phyloP scores from a whole-genome alignment of 2,888 invertebrate species.

The Lacanobia oleracea region DNA sequence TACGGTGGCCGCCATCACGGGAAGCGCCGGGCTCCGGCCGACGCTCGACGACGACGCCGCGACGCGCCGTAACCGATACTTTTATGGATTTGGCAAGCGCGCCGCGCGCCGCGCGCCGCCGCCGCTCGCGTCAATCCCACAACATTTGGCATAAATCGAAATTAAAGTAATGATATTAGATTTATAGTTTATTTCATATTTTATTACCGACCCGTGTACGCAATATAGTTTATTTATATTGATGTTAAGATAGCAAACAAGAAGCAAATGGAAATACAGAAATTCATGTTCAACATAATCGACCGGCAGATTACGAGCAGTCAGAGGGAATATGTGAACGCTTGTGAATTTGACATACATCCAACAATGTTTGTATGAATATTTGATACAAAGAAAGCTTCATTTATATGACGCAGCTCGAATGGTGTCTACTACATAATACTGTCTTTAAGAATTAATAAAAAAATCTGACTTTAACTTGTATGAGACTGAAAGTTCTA shows the following conservation, averaged over 20 bases:
- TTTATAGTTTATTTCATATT: constrained; percentile 46
- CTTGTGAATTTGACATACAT: constrained; percentile 3
- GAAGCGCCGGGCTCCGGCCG: constrained; percentile 11
- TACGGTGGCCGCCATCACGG: constrained; percentile 24
- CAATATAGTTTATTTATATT: constrained; percentile 41
- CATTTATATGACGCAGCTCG: not conserved
- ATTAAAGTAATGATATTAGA: constrained; percentile 57
- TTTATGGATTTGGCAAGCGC: constrained; percentile 60
- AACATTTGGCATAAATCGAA: constrained; percentile 30
- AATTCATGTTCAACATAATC: constrained; percentile 22
- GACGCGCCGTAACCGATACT: constrained; percentile 26
- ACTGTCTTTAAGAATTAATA: not conserved
- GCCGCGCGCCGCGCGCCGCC: constrained; percentile 30
- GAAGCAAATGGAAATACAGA: constrained; percentile 27
- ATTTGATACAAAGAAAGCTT: constrained; percentile 1
- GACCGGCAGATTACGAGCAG: not conserved
- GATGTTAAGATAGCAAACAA: constrained; percentile 45
- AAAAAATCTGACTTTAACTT: not conserved
- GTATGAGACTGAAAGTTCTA: not conserved
- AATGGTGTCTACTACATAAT: not conserved
- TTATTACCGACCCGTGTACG: constrained; percentile 41
- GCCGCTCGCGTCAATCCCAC: constrained; percentile 42
- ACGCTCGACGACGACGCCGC: not conserved
- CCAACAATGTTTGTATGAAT: not conserved
- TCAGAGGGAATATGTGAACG: constrained; percentile 13